Evolutionary conservation across 2,888 invertebrate species (phyloP).

Genomic region (Lathronympha strigana): DNA sequence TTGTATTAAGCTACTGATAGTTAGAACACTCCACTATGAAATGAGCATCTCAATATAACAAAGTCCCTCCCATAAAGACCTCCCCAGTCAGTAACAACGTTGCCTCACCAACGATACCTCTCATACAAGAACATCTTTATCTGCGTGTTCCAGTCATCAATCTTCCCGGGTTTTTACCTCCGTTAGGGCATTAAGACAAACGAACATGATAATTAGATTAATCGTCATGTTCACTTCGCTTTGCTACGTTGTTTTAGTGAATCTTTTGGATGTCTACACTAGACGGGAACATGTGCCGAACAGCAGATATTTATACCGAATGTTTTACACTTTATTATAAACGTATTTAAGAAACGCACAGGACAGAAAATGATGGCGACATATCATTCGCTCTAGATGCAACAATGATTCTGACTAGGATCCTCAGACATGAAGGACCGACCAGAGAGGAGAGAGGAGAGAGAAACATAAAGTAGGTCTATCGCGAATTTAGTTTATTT

Average conservation of each 20-base stretch:
- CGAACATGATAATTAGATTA: slow-evolving; percentile 43
- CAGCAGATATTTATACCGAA: background rate
- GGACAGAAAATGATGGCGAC: too few relatives aligned
- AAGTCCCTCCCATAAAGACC: background rate
- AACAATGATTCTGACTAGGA: too few relatives aligned
- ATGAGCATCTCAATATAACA: background rate
- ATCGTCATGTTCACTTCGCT: slow-evolving; percentile 35
- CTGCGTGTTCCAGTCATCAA: slow-evolving; percentile 32
- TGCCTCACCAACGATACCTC: background rate
- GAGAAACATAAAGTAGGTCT: too few relatives aligned
- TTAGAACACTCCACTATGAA: background rate
- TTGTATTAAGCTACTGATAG: too few relatives aligned
- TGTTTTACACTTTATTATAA: too few relatives aligned
- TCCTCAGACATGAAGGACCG: too few relatives aligned
- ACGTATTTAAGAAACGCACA: too few relatives aligned
- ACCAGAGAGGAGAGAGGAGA: too few relatives aligned
- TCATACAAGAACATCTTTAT: slow-evolving; percentile 24
- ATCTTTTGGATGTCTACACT: slow-evolving; percentile 1
- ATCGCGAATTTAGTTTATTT: too few relatives aligned
- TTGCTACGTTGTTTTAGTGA: slow-evolving; percentile 16
- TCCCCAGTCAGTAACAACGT: background rate
- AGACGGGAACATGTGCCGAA: background rate
- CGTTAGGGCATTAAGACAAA: slow-evolving; percentile 33
- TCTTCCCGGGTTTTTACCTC: slow-evolving; percentile 40
- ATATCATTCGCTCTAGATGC: too few relatives aligned